Evolutionary conservation across 2,888 invertebrate genomes (phyloP), one percentile per base, ranked within the genome.

Genomic region (Sabatieria punctata): DNA sequence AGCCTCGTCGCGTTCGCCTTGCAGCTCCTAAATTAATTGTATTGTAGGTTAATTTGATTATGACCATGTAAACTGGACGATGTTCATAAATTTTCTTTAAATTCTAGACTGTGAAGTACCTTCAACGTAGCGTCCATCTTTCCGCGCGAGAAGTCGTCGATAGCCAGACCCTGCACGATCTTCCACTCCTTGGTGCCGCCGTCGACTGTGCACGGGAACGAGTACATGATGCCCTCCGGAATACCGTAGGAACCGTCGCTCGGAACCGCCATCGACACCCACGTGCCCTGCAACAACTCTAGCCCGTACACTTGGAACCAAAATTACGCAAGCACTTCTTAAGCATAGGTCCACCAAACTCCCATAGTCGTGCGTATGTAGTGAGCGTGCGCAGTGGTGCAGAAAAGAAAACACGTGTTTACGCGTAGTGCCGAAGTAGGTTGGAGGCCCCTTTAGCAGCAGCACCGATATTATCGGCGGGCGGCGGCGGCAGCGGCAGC

Each of bases 211-310:
- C 93, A 85, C 0, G 97, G 97, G 74, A 93, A 93, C 41, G 93
- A 93, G 72, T 83, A 97, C 35, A 95, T 79, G 40, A 95, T 74
- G 63, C 84, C 89, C 57, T 80, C 77, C 0, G 88, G 84, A 25
- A 84, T 77, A 30, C 81, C 85, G 64, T 97, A 97, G 33, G 85
- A 85, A 35, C 95, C 95, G 67, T 95, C 89, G 2, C 89, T 91
- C 6, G 85, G 73, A 1, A 97, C 91, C 36, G 85, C 95, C 95
- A 97, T 97, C 48, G 91, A 93, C 39, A 63, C 61, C 61, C 63
- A 67, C 27, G 59, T 48, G 42, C 59, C 66, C 65, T 66, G 49
- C 1, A 52, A 48, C 42, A 24, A 43, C 30, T n/a, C n/a, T n/a
- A n/a, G n/a, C n/a, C n/a, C 26, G 36, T 6, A 49, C 13, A 39